Base-by-base conservation (phyloP, 2,113 vertebrate genomes). In the Scomber colias region DNA sequence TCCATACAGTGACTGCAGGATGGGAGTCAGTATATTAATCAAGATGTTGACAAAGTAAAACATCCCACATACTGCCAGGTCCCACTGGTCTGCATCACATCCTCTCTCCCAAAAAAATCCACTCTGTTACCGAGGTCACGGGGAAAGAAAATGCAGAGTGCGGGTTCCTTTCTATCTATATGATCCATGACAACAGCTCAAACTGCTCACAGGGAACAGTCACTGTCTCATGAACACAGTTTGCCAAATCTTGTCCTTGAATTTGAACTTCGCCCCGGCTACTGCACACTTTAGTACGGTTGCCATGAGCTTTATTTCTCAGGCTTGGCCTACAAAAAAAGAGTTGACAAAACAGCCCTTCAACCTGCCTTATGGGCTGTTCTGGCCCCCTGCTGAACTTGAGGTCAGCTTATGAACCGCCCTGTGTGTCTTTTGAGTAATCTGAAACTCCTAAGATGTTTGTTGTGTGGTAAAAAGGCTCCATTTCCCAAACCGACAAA, bases 21-120 rank as follows among this genome's bases (percentile, higher is more conserved):
- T 76, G 65, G 73, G 79, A 92, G 89, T 89, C 87, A 75, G 90
- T 90, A 92, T 93, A 94, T 94, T 93, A 93, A 95, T 94, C 93
- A 95, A 93, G 85, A 87, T 88, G 87, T 89, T 93, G 93, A 94
- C 92, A 93, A 92, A 90, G 87, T 88, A 73, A 89, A 79, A 86
- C 86, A 79, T 90, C 84, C 61, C 54, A 50, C 71, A 67, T 77
- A 51, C 79, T 71, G 62, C 85, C 75, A 19, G 71, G 71, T 91
- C 89, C 87, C 88, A 62, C 60, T 16, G 87, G 83, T 82, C 81
- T 71, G 75, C 74, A 56, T 86, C 75, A 21, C 59, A 10, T 46
- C 75, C 78, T 48, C 63, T 85, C 79, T 81, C 75, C 21, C 21
- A 21, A 21, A 21, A 83, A 82, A 84, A 90, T 64, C 48, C 62